These are phyloP conservation scores for Limnephilus marmoratus DNA, from an alignment of 2,888 invertebrate genomes.

Conservation along the genomic window DNA sequence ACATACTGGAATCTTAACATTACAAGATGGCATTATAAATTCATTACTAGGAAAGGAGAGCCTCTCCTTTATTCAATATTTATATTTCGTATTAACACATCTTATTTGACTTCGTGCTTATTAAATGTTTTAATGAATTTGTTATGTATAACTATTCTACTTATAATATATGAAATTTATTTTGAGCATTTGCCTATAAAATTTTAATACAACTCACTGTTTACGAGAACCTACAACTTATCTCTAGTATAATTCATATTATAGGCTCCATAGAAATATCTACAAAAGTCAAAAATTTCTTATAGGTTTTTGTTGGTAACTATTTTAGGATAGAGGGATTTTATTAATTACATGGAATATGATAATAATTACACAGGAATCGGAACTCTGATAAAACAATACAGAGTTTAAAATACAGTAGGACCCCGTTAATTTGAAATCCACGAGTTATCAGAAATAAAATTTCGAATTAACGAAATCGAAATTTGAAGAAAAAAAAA, in stretches of 20 bases:
- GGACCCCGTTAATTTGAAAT: no score
- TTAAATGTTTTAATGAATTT: slow-evolving; percentile 47
- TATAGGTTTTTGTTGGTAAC: slow-evolving; percentile 27
- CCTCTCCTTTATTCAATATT: slow-evolving; percentile 5
- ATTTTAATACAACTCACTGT: slow-evolving; percentile 57
- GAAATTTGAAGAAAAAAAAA: no score
- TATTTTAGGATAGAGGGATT: slow-evolving; percentile 18
- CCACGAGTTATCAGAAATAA: no score
- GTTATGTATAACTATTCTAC: slow-evolving; percentile 52
- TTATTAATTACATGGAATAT: neutral
- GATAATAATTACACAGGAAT: neutral
- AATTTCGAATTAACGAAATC: no score
- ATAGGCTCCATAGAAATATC: slow-evolving; percentile 56
- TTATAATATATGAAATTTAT: slow-evolving; percentile 56
- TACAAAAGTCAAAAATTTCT: slow-evolving; percentile 51
- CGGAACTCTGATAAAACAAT: neutral
- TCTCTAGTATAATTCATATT: slow-evolving; percentile 38
- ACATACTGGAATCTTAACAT: slow-evolving; percentile 15
- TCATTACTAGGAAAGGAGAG: slow-evolving; percentile 29
- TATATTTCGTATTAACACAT: slow-evolving; percentile 47
- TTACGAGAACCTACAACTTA: slow-evolving; percentile 54
- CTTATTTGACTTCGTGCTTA: slow-evolving; percentile 29
- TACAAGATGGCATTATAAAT: slow-evolving; percentile 49
- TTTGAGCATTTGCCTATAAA: slow-evolving; percentile 61
- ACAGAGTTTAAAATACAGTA: neutral